A percentile compares a stretch with the other conserved stretches of the same genome.
Conservation (phyloP, 1,140 invertebrate species). For the Alviniconcha marisindica region DNA sequence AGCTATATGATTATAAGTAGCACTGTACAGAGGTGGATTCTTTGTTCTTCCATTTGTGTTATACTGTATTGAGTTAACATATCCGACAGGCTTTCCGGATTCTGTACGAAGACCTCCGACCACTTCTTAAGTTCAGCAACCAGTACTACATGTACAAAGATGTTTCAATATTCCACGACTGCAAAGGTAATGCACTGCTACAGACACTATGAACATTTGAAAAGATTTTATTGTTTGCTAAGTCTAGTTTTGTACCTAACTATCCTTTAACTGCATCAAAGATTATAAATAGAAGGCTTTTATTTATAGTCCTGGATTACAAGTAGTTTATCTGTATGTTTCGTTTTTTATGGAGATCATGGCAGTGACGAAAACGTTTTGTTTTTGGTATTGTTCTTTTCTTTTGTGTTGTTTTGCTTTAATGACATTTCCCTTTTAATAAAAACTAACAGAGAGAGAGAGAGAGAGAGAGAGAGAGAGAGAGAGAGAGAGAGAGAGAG, state of each 20-base stretch:
- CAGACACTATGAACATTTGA: too few relatives aligned
- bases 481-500: too few relatives aligned
- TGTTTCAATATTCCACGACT: neutral
- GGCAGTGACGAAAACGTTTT: too few relatives aligned
- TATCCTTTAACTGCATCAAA: neutral
- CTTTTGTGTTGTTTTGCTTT: too few relatives aligned
- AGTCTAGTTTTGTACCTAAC: neutral
- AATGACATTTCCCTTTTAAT: too few relatives aligned
- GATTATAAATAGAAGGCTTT: neutral
- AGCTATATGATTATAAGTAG: neutral
- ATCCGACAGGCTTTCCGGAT: neutral
- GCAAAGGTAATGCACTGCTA: constrained; percentile 26
- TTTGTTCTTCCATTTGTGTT: neutral
- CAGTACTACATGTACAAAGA: constrained; percentile 21
- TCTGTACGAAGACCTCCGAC: neutral
- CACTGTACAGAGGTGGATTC: neutral
- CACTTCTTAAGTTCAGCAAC: neutral
- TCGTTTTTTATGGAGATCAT: too few relatives aligned
- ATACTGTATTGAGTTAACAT: neutral
- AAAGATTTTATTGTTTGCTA: too few relatives aligned
- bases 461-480: too few relatives aligned
- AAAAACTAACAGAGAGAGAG: too few relatives aligned
- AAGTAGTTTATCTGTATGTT: too few relatives aligned
- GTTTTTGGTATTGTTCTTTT: too few relatives aligned
- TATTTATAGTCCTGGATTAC: neutral